Conservation (phyloP, 2,113 vertebrate species). For the Paedocypris sp. region DNA sequence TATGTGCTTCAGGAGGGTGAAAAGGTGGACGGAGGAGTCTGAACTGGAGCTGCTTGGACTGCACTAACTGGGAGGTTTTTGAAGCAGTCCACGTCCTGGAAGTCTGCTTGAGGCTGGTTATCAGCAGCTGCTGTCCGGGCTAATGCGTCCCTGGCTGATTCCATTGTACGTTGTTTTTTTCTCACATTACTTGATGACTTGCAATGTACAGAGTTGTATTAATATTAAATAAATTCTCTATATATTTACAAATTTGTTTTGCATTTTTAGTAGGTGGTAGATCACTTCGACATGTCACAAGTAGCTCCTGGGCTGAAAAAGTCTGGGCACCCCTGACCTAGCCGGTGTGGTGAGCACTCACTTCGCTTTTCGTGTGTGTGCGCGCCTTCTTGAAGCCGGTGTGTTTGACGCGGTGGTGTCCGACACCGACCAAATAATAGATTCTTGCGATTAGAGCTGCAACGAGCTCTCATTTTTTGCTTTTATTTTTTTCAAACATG, state of each 20-base stretch:
- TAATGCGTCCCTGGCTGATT: slow-evolving; percentile 9
- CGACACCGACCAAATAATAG: too few relatives aligned
- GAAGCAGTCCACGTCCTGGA: slow-evolving; percentile 1
- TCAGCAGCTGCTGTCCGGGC: slow-evolving; percentile 14
- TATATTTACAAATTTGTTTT: not conserved
- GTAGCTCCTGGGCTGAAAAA: slow-evolving; percentile 5
- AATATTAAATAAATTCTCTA: not conserved
- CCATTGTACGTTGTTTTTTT: too few relatives aligned
- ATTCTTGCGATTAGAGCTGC: too few relatives aligned
- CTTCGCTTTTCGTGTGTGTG: too few relatives aligned
- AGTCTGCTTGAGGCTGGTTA: not conserved
- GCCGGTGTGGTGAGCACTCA: too few relatives aligned
- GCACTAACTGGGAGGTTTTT: slow-evolving; percentile 19
- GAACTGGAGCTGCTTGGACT: not conserved
- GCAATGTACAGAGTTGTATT: slow-evolving; percentile 3
- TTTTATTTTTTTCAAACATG: too few relatives aligned
- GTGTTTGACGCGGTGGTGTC: too few relatives aligned
- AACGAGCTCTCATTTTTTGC: too few relatives aligned
- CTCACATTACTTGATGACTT: not conserved
- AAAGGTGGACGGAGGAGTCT: slow-evolving; percentile 13
- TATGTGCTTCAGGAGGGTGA: slow-evolving; percentile 21
- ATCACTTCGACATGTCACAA: not conserved
- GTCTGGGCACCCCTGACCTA: slow-evolving; percentile 3
- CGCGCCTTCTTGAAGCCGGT: too few relatives aligned
- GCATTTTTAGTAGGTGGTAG: slow-evolving; percentile 13